Evolutionary conservation across 2,888 invertebrate genomes (phyloP), one percentile per base, ranked within the genome.

Genomic region (Aspidiotus rigidus): DNA sequence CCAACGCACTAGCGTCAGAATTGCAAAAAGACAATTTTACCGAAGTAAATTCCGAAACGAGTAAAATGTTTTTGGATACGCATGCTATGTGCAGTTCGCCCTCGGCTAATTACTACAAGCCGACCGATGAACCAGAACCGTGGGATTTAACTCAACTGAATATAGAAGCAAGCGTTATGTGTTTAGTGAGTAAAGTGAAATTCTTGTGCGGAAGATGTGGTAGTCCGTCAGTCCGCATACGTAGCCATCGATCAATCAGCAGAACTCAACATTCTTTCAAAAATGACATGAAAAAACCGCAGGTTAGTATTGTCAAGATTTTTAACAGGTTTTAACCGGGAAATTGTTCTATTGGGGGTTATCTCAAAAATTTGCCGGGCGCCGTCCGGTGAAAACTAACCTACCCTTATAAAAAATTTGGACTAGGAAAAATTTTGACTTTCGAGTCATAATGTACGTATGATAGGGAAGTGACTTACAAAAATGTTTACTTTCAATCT

Each of bases 131-230:
- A 75, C 89, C 89, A 0, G 90, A 91, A 76, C 91, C 91, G 0
- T 87, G 89, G 84, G 92, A 92, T 77, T 81, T 93, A 71, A 91
- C 90, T 0, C 87, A 90, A 74, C 78, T 92, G 54, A 93, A 93
- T 76, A 89, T 90, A 66, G 90, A 92, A 79, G 92, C 91, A 0
- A 89, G 90, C 75, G 86, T 91, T 7, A 89, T 92, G 84, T 91
- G 90, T 77, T 80, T 92, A 72, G 87, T 89, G 39, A 88, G 89
- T 74, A 90, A 90, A 79, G 86, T 88, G 0, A 90, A 90, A 76
- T 88, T 88, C 77, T 79, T 91, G 7, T 88, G 88, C 76, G 87
- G 87, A 1, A 81, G 86, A 57, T 86, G 87, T 75, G 86, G 86
- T 16, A 87, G 86, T 75, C 87, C 87, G 5, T 87, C 87, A 7